phyloP scores from a whole-genome alignment of 2,888 invertebrate species.

The Erebia aethiops region DNA sequence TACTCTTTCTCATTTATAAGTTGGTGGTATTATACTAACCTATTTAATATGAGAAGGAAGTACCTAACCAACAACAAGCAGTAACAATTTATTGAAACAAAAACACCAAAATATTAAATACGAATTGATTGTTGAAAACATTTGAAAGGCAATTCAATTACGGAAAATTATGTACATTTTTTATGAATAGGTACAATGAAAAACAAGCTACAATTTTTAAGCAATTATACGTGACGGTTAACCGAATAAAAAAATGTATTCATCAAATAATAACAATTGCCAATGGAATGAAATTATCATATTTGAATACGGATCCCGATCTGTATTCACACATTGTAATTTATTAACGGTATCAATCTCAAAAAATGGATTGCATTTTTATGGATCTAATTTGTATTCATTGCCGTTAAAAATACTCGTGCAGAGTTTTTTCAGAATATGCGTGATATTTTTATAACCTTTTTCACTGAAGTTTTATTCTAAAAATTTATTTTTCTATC shows the following conservation, averaged over 20 bases:
- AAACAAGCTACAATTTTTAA: conserved; percentile 19
- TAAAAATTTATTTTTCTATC: conserved; percentile 4
- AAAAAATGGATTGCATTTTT: conserved; percentile 24
- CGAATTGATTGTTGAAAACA: background rate
- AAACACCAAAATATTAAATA: background rate
- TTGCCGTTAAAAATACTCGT: conserved; percentile 15
- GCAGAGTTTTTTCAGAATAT: conserved; percentile 1
- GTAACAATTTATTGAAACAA: background rate
- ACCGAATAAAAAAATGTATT: conserved; percentile 23
- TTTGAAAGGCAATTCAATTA: conserved; percentile 8
- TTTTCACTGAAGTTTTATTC: background rate
- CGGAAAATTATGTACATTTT: conserved; percentile 2
- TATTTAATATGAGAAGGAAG: too few relatives aligned
- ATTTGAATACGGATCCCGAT: conserved; percentile 23
- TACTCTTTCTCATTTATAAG: too few relatives aligned
- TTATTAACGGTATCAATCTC: conserved; percentile 24
- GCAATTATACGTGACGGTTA: conserved; percentile 21
- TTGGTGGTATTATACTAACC: too few relatives aligned
- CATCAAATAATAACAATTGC: conserved; percentile 22
- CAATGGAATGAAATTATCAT: conserved; percentile 25
- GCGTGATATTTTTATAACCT: conserved; percentile 3
- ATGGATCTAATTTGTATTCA: conserved; percentile 21
- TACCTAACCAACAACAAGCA: too few relatives aligned
- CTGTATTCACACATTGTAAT: conserved; percentile 28
- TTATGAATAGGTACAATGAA: background rate